Evolutionary conservation across 2,113 vertebrate genomes (phyloP).

Genomic region (Pterocles orientalis): DNA sequence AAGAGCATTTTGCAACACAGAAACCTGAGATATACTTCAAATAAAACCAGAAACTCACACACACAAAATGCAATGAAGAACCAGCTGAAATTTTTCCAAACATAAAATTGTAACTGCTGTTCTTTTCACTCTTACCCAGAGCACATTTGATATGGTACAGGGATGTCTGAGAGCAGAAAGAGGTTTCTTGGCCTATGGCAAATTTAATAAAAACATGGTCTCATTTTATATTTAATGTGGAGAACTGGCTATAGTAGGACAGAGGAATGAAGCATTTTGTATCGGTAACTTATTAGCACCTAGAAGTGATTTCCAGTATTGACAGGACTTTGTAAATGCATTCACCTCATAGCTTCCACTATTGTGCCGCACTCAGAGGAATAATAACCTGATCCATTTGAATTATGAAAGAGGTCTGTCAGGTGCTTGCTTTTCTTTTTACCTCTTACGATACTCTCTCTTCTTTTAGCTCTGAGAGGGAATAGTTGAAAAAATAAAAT

Average conservation of each 20-base stretch:
- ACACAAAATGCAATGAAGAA: neutral
- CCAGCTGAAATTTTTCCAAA: neutral
- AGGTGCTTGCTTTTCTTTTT: neutral
- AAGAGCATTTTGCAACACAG: neutral
- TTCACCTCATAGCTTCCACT: neutral
- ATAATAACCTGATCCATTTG: neutral
- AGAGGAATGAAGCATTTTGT: neutral
- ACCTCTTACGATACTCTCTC: neutral
- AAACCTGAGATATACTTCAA: neutral
- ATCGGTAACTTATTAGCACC: neutral
- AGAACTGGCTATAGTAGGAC: neutral
- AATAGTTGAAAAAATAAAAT: neutral
- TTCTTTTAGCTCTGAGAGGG: neutral
- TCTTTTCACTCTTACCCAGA: neutral
- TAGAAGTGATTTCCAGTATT: neutral
- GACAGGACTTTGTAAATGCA: neutral
- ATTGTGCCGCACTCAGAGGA: neutral
- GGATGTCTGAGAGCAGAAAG: neutral
- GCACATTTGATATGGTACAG: neutral
- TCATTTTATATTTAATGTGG: neutral
- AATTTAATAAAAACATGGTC: neutral
- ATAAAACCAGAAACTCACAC: neutral
- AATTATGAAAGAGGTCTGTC: neutral
- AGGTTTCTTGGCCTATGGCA: neutral
- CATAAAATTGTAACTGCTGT: neutral